Evolutionary conservation across 1,140 invertebrate genomes (phyloP), one percentile per base, ranked within the genome.

Genomic region (Bathynomus jamesi): DNA sequence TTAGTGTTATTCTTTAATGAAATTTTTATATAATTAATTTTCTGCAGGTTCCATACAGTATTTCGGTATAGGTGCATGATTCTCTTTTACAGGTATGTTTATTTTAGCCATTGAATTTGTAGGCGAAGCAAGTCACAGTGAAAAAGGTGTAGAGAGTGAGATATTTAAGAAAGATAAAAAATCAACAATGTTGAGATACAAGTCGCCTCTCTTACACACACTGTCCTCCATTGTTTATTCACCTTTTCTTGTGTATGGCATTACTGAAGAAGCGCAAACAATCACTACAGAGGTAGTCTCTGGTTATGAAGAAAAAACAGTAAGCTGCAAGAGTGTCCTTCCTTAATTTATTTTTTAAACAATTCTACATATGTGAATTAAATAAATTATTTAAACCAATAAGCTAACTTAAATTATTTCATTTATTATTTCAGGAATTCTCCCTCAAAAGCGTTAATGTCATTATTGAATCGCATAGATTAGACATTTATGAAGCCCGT

Each of bases 161-260:
- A 40, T 17, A 40, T 40, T 40, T 40, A 40, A 17, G 17, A 17
- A 40, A 40, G 32, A 17, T 8, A 40, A 40, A 17, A 40, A 40
- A 17, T 90, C 92, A 21, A 86, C 90, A 3, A 92, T 94, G 88
- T 82, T 95, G 40, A 88, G 89, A 79, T 93, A 94, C 80, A 87
- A 87, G 67, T 93, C 92, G 60, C 83, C 82, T 7, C 80, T 94
- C 10, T 85, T 92, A 46, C 87, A 90, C 21, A 79, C 85, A 8
- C 81, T 94, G 24, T 85, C 86, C 3, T 93, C 91, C 0, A 78
- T 92, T 24, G 82, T 88, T 0, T 87, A 88, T 78, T 87, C 88
- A 61, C 92, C 92, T 2, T 83, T 92, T 65, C 86, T 91, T 72
- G 82, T 95, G 32, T 84, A 89, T 64, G 91, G 91, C 2, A 82